Evolutionary conservation across 1,140 invertebrate genomes (phyloP).

Genomic region (Melipona quadrifasciata): DNA sequence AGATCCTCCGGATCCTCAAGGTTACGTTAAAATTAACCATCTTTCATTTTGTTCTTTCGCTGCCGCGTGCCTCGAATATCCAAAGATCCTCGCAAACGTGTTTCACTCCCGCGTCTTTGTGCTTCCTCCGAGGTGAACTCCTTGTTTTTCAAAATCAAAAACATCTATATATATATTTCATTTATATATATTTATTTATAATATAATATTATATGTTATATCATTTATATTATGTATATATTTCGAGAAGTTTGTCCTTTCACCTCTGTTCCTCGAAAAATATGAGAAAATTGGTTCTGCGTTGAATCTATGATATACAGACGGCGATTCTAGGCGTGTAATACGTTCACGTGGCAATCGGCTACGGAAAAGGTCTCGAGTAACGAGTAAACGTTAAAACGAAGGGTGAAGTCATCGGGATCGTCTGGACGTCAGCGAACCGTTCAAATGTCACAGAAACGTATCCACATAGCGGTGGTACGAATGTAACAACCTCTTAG

Average conservation of each 20-base stretch:
- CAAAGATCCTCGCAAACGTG: not conserved
- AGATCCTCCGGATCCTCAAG: slow-evolving; percentile 14
- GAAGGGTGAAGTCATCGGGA: slow-evolving; percentile 14
- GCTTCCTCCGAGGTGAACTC: not conserved
- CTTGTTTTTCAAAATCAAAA: not conserved
- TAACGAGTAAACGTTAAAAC: slow-evolving; percentile 21
- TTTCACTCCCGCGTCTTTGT: not conserved
- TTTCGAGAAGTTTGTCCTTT: not conserved
- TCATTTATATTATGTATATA: too few relatives aligned
- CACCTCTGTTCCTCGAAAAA: too few relatives aligned
- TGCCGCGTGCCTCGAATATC: slow-evolving; percentile 1
- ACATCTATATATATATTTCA: too few relatives aligned
- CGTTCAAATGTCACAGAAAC: slow-evolving; percentile 32
- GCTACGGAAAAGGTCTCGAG: slow-evolving; percentile 4
- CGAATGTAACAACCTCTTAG: not conserved
- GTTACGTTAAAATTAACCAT: slow-evolving; percentile 8
- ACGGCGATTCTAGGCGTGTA: too few relatives aligned
- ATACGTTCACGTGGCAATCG: not conserved
- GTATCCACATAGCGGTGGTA: not conserved
- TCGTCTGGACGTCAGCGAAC: not conserved
- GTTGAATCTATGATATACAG: too few relatives aligned
- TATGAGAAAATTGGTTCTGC: not conserved
- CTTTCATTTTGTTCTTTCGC: not conserved
- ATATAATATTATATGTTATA: too few relatives aligned
- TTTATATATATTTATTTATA: too few relatives aligned